A percentile compares a stretch with the other conserved stretches of the same genome.
Conservation (phyloP, 2,113 vertebrate species). For the Pachycephala philippinensis region DNA sequence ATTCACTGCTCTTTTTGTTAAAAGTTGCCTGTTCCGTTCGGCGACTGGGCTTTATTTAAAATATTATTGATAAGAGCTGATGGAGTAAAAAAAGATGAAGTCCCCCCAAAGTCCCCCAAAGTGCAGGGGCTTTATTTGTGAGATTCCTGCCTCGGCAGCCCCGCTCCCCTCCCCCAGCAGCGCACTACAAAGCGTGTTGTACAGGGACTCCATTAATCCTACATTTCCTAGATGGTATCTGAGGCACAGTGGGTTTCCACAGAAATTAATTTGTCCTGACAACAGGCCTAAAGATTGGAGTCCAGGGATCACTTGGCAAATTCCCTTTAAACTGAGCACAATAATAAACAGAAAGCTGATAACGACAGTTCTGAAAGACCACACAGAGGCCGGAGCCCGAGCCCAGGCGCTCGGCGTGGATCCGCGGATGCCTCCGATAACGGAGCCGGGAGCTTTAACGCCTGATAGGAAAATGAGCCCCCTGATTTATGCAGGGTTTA, state of each 20-base stretch:
- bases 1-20: background rate
- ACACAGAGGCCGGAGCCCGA: conserved; percentile 54
- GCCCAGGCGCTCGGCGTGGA: background rate
- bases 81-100: background rate
- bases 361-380: conserved; percentile 65
- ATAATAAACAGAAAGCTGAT: conserved; percentile 75
- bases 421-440: background rate
- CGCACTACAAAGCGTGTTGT: conserved; percentile 60
- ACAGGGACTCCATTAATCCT: conserved; percentile 75
- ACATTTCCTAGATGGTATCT: conserved; percentile 76
- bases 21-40: background rate
- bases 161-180: conserved; percentile 16
- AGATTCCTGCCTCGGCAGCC: background rate
- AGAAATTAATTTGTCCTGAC: conserved; percentile 82
- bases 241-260: conserved; percentile 71
- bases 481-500: conserved; percentile 7
- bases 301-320: conserved; percentile 74
- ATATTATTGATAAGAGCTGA: background rate
- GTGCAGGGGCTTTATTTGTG: background rate
- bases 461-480: background rate
- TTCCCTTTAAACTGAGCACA: conserved; percentile 73
- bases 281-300: conserved; percentile 77
- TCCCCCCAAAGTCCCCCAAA: background rate
- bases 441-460: background rate
- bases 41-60: background rate